Conservation (phyloP, 2,113 vertebrate species). For the Martes martes region DNA sequence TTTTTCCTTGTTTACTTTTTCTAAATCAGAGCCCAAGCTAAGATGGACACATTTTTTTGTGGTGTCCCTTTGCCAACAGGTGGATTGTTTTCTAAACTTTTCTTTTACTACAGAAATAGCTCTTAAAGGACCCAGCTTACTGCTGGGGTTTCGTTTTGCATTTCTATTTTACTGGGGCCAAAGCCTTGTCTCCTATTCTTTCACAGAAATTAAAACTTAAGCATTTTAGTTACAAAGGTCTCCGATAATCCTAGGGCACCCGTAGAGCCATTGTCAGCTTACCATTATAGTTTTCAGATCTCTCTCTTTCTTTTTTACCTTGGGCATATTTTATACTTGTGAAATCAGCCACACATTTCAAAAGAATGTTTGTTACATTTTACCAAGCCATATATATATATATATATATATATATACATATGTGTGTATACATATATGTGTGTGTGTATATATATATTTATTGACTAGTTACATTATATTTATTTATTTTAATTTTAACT, state of each 20-base stretch:
- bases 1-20: not conserved
- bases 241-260: not conserved
- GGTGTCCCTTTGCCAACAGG: not conserved
- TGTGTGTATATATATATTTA: not conserved
- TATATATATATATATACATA: too few relatives aligned
- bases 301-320: not conserved
- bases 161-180: not conserved
- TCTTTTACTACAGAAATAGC: not conserved
- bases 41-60: not conserved
- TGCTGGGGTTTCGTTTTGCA: not conserved
- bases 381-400: not conserved
- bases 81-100: conserved; percentile 21
- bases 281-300: not conserved
- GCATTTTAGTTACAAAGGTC: not conserved
- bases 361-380: not conserved
- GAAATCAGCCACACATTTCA: not conserved
- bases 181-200: not conserved
- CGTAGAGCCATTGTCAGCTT: not conserved
- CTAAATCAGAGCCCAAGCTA: not conserved
- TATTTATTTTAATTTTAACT: not conserved
- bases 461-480: not conserved
- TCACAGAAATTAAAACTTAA: not conserved
- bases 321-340: not conserved
- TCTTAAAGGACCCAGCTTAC: not conserved
- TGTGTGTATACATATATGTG: too few relatives aligned